phyloP scores from a whole-genome alignment of 2,113 vertebrate genomes.

The Ptilonorhynchus violaceus region DNA sequence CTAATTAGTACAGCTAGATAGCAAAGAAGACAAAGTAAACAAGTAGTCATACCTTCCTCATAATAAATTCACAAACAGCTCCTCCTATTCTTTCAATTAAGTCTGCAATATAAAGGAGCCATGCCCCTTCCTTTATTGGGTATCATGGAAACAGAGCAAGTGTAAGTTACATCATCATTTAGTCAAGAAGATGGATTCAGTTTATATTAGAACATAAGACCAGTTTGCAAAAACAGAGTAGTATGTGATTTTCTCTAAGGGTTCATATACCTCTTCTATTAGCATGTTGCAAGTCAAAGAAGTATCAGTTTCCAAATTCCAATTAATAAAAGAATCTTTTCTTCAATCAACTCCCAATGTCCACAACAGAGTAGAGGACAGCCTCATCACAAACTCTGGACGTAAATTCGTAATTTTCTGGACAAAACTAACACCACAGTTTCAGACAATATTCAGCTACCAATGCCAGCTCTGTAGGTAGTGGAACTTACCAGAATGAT shows the following conservation, averaged over 20 bases:
- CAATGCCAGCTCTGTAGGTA: neutral
- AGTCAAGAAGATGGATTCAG: neutral
- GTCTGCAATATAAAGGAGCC: neutral
- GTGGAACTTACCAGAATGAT: neutral
- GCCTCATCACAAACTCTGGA: neutral
- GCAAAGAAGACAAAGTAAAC: neutral
- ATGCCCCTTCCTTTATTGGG: neutral
- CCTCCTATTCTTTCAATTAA: neutral
- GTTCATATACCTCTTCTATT: neutral
- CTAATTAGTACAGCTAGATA: slow-evolving; percentile 22
- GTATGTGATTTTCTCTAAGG: neutral
- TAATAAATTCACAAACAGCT: neutral
- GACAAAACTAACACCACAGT: neutral
- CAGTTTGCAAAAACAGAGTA: neutral
- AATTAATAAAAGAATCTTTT: neutral
- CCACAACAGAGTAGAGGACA: neutral
- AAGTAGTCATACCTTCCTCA: neutral
- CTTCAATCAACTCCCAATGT: neutral
- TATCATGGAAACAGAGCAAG: neutral
- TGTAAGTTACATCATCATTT: neutral
- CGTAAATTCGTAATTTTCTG: neutral
- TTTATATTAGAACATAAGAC: neutral
- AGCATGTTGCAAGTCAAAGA: neutral
- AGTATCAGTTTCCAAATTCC: neutral
- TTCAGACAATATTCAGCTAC: neutral